phyloP scores from a whole-genome alignment of 2,113 vertebrate species.

The Brachirus orientalis region DNA sequence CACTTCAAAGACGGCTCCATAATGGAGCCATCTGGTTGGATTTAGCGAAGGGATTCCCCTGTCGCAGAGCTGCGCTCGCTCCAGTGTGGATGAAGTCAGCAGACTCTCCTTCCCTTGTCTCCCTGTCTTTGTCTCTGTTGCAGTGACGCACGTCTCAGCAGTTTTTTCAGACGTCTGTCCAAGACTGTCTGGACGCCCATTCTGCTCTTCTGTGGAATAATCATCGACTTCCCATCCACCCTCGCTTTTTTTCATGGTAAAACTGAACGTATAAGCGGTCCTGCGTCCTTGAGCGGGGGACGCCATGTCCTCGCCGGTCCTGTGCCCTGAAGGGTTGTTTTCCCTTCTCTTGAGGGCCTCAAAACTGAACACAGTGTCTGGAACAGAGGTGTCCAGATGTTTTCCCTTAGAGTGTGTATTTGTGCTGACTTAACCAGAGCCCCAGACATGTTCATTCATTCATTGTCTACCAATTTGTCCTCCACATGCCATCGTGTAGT shows the following conservation, averaged over 20 bases:
- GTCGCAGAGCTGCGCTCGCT: slow-evolving; percentile 6
- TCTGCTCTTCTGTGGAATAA: not conserved
- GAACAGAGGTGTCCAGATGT: no score
- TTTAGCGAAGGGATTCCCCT: slow-evolving; percentile 64
- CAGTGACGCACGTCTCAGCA: slow-evolving; percentile 22
- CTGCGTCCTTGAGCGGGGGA: not conserved
- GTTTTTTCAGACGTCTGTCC: slow-evolving; percentile 11
- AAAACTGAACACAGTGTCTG: not conserved
- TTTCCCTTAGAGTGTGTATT: no score
- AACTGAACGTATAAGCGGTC: not conserved
- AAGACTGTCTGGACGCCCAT: not conserved
- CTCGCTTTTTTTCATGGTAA: not conserved
- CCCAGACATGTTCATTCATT: no score
- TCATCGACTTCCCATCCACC: not conserved
- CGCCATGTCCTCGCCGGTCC: not conserved
- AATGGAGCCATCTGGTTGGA: slow-evolving; percentile 58
- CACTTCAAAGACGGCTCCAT: slow-evolving; percentile 39
- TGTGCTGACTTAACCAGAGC: no score
- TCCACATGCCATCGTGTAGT: no score
- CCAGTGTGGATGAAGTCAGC: slow-evolving; percentile 31
- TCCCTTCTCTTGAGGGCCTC: not conserved
- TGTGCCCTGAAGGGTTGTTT: not conserved
- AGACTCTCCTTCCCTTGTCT: slow-evolving; percentile 24
- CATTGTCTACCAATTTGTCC: no score
- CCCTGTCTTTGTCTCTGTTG: slow-evolving; percentile 16